A percentile compares a stretch with the other conserved stretches of the same genome.
Conservation (phyloP, 1,140 invertebrate species). For the Hypothenemus hampei region DNA sequence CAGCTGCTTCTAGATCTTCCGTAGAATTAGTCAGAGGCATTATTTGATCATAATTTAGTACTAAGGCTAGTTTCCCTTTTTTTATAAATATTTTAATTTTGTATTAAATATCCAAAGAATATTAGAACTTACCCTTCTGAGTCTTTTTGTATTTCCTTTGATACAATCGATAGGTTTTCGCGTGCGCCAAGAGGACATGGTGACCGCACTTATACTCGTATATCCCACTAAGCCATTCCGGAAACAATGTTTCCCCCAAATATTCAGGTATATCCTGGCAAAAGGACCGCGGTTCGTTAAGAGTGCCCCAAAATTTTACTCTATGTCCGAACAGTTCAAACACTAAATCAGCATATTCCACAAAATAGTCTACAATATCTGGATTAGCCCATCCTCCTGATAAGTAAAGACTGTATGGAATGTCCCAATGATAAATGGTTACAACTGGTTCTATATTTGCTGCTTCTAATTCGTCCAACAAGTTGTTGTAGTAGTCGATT, state of each 20-base stretch:
- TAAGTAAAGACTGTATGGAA: slow-evolving; percentile 39
- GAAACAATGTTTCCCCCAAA: slow-evolving; percentile 42
- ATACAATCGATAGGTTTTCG: slow-evolving; percentile 35
- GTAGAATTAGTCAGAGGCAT: slow-evolving; percentile 11
- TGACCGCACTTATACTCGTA: slow-evolving; percentile 41
- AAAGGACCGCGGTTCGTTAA: slow-evolving; percentile 49
- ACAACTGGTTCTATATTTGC: slow-evolving; percentile 43
- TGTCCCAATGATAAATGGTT: slow-evolving; percentile 44
- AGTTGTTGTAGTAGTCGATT: slow-evolving; percentile 13
- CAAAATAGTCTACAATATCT: slow-evolving; percentile 37
- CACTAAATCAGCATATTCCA: slow-evolving; percentile 37
- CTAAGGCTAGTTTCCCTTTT: slow-evolving; percentile 24
- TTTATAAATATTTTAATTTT: background rate
- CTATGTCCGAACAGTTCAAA: slow-evolving; percentile 31
- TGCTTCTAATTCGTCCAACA: background rate
- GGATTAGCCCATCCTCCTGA: slow-evolving; percentile 41
- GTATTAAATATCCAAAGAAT: background rate
- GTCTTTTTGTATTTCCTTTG: slow-evolving; percentile 30
- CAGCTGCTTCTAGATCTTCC: slow-evolving; percentile 14
- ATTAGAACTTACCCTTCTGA: slow-evolving; percentile 30
- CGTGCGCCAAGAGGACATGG: slow-evolving; percentile 35
- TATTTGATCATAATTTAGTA: slow-evolving; percentile 7
- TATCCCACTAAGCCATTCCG: slow-evolving; percentile 44
- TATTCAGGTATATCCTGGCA: slow-evolving; percentile 40
- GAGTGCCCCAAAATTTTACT: slow-evolving; percentile 50